Conservation (phyloP, 2,113 vertebrate species). For the Pachycephala philippinensis region DNA sequence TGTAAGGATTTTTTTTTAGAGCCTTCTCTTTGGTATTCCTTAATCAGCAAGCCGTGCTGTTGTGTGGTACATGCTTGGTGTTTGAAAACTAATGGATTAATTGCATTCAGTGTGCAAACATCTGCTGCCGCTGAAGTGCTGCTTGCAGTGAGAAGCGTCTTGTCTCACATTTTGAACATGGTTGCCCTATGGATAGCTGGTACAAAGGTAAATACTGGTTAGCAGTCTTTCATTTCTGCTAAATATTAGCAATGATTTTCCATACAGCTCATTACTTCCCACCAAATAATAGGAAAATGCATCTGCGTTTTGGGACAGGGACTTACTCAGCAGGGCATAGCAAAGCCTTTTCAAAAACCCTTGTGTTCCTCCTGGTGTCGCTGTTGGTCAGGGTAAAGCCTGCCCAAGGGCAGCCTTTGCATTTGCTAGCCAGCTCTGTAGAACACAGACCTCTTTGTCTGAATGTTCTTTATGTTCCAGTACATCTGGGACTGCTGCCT, state of each 20-base stretch:
- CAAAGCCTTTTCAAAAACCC: fast-evolving
- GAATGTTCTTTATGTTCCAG: background rate
- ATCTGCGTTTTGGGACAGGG: background rate
- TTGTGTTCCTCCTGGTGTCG: background rate
- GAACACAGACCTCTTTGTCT: background rate
- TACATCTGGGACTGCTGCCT: background rate
- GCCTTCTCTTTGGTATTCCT: background rate
- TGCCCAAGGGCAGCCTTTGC: background rate
- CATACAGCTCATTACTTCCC: background rate
- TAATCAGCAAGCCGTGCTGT: background rate
- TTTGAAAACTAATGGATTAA: background rate
- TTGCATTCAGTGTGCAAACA: background rate
- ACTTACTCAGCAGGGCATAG: fast-evolving
- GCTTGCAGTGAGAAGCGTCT: background rate
- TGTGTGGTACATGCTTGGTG: background rate
- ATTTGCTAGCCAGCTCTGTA: background rate
- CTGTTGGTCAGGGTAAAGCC: conserved; percentile 6
- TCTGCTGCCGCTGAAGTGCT: background rate
- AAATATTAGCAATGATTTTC: background rate
- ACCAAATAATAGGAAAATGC: background rate
- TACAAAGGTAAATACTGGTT: background rate
- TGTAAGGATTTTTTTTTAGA: background rate
- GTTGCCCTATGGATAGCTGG: background rate
- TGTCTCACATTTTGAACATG: background rate
- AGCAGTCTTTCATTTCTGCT: background rate